phyloP scores from a whole-genome alignment of 2,113 vertebrate species.

The Elephantulus edwardii region DNA sequence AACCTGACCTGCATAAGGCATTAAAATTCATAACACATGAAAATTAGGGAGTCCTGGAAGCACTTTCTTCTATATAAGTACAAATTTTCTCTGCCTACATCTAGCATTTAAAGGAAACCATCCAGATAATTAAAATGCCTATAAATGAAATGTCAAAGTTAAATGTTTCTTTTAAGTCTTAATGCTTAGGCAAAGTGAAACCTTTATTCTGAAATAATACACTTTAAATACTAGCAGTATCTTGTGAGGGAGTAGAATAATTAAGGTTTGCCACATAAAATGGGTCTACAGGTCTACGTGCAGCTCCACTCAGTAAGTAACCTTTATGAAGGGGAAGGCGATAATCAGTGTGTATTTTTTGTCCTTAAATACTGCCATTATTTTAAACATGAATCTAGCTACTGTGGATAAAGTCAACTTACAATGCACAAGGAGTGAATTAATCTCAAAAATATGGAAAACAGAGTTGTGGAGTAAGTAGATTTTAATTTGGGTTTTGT shows the following conservation, averaged over 20 bases:
- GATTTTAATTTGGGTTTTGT: constrained; percentile 13
- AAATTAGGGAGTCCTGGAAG: constrained; percentile 85
- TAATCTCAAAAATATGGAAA: constrained; percentile 71
- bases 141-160: constrained; percentile 87
- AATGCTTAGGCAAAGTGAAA: constrained; percentile 79
- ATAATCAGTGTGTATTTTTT: constrained; percentile 76
- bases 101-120: constrained; percentile 86
- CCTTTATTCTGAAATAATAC: constrained; percentile 83
- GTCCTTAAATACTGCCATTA: constrained; percentile 79
- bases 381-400: constrained; percentile 76
- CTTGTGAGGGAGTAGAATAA: constrained; percentile 80
- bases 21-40: constrained; percentile 87
- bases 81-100: constrained; percentile 83
- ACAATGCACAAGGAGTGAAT: constrained; percentile 69
- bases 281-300: constrained; percentile 66
- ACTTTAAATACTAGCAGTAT: constrained; percentile 78
- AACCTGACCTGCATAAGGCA: constrained; percentile 79
- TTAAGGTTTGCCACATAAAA: constrained; percentile 79
- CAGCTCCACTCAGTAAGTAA: constrained; percentile 70
- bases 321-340: constrained; percentile 71
- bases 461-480: constrained; percentile 49
- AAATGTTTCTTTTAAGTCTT: constrained; percentile 82
- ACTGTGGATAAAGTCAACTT: constrained; percentile 74
- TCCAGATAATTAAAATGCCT: constrained; percentile 87
- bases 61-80: constrained; percentile 83